These are phyloP conservation scores for Hylaeus anthracinus DNA, from an alignment of 1,140 invertebrate genomes.

Conservation along the genomic window DNA sequence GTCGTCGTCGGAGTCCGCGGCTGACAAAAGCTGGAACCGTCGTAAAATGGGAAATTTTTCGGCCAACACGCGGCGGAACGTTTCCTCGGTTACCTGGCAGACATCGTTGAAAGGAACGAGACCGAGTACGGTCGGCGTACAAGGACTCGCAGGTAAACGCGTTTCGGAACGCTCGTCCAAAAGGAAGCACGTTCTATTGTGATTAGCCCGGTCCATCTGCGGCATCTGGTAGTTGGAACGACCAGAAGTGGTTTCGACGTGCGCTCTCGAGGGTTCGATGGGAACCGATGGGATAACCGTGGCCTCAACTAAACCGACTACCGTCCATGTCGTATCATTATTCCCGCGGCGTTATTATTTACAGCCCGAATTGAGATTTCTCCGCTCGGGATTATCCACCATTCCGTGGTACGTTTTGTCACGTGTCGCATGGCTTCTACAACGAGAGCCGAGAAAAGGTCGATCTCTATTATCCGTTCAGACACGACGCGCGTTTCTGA, in stretches of 20 bases:
- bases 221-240: slow-evolving; percentile 9
- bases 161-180: slow-evolving; percentile 6
- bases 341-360: not conserved
- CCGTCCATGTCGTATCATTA: not conserved
- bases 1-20: slow-evolving; percentile 4
- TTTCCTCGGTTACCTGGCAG: slow-evolving; percentile 15
- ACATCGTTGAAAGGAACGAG: not conserved
- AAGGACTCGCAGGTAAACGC: slow-evolving; percentile 37
- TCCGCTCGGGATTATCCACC: not conserved
- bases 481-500: too few relatives aligned
- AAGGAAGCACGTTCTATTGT: slow-evolving; percentile 41
- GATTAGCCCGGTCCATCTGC: slow-evolving; percentile 24
- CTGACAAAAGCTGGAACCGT: slow-evolving; percentile 10
- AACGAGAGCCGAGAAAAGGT: not conserved
- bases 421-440: not conserved
- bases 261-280: not conserved
- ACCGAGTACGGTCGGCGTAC: too few relatives aligned
- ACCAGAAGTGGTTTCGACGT: slow-evolving; percentile 1
- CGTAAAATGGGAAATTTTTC: slow-evolving; percentile 9
- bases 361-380: not conserved
- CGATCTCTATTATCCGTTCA: too few relatives aligned
- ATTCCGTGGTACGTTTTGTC: not conserved
- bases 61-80: too few relatives aligned
- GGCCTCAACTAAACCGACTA: not conserved
- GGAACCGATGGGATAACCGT: slow-evolving; percentile 6